phyloP scores from a whole-genome alignment of 2,888 invertebrate genomes.

The Ellobium chinense region DNA sequence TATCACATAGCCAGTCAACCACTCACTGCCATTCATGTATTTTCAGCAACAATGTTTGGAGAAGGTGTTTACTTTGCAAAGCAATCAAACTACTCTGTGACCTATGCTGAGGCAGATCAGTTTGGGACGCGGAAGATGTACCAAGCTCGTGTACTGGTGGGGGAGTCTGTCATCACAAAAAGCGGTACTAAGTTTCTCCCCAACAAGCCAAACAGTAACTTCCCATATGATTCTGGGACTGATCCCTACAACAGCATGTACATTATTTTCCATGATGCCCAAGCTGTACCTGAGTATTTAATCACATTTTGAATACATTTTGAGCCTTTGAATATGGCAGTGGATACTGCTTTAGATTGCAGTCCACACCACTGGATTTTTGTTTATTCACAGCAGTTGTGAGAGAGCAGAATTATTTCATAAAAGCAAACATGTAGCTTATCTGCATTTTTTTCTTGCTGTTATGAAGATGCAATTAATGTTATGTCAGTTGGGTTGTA shows the following conservation, averaged over 20 bases:
- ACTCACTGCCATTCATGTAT: neutral
- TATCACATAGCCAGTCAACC: too few relatives aligned
- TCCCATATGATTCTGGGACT: neutral
- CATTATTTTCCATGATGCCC: neutral
- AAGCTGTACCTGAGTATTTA: neutral
- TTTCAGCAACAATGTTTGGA: neutral
- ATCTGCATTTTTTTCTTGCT: too few relatives aligned
- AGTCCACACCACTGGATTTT: too few relatives aligned
- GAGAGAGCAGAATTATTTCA: too few relatives aligned
- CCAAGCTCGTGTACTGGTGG: neutral
- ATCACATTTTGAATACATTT: neutral
- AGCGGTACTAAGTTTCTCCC: neutral
- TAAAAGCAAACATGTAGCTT: too few relatives aligned
- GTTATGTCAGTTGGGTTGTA: too few relatives aligned
- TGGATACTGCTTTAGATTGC: too few relatives aligned
- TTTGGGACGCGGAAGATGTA: neutral
- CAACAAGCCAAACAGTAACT: neutral
- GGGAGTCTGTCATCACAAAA: neutral
- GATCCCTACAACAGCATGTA: too few relatives aligned
- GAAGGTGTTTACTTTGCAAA: neutral
- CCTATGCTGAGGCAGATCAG: neutral
- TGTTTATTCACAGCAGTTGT: too few relatives aligned
- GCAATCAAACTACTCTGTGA: neutral
- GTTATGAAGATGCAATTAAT: too few relatives aligned
- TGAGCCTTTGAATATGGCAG: too few relatives aligned